Percentiles rank a stretch among this genome's conserved stretches.
Conservation (phyloP, 30 jellyfish, hydroid and myxozoan species). For the Mastigias papua region DNA sequence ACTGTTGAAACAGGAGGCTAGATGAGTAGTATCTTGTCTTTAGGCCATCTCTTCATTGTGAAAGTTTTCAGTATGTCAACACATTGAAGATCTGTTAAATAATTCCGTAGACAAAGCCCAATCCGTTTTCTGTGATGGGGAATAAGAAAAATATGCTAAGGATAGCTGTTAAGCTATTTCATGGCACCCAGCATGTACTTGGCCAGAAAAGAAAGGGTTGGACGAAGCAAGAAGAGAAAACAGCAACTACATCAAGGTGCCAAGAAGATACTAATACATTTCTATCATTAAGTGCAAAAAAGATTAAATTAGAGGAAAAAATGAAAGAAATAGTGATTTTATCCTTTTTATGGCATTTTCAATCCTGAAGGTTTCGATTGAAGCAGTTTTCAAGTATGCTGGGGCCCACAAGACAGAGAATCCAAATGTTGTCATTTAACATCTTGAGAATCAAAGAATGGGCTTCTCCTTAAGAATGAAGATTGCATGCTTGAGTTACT, state of each 20-base stretch:
- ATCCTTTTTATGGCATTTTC: conserved; percentile 14
- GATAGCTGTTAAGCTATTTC: conserved; percentile 13
- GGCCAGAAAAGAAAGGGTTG: conserved; percentile 9
- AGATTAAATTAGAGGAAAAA: conserved; percentile 10
- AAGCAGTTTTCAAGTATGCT: conserved; percentile 3
- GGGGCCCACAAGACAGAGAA: conserved; percentile 3
- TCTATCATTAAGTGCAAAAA: conserved; percentile 19
- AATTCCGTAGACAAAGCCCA: not conserved
- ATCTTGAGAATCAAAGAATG: conserved; percentile 20
- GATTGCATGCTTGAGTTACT: conserved; percentile 11
- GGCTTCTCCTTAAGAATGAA: conserved; percentile 23
- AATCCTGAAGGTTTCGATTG: not conserved
- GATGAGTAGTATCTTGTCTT: not conserved
- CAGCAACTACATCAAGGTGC: conserved; percentile 1
- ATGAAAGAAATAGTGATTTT: not conserved
- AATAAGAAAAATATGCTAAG: not conserved
- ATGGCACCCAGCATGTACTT: conserved; percentile 27
- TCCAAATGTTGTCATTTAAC: conserved; percentile 20
- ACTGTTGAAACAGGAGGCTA: conserved; percentile 6
- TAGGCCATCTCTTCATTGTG: conserved; percentile 25
- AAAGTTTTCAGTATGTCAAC: not conserved
- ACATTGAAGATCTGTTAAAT: not conserved
- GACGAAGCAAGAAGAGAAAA: conserved; percentile 5
- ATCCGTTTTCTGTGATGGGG: not conserved
- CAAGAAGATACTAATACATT: conserved; percentile 7